Base-by-base conservation (phyloP, 2,113 vertebrate genomes). In the Edolisoma coerulescens region DNA sequence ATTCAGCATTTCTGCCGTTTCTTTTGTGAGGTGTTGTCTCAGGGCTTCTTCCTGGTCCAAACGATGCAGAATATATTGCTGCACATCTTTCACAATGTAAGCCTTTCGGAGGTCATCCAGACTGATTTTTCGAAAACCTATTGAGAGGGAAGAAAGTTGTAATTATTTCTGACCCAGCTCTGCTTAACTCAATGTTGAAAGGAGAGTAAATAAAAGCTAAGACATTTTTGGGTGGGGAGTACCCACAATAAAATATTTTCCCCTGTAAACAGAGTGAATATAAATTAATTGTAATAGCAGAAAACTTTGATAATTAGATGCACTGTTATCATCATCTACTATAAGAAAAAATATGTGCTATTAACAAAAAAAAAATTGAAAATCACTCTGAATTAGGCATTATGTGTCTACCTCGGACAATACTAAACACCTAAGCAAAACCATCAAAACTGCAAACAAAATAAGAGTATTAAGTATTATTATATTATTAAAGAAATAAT, bases 1-100 rank as follows among this genome's bases (percentile, higher is more conserved):
- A 96, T 99, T 99, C 57, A 99, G 97, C 99, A 99, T 99, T 98
- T 99, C 99, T 3, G 99, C 99, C 0, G 99, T 99, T 97, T 99
- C 99, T 97, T 99, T 99, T 44, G 99, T 99, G 70, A 99, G 98
- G 86, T 99, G 99, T 45, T 99, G 99, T 75, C 99, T 98, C 87
- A 99, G 98, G 11, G 99, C 99, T 97, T 99, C 99, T 95, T 99
- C 99, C 94, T 99, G 99, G 95, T 99, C 99, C 91, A 99, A 97
- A 49, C 99, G 98, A 97, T 99, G 99, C 32, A 99, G 98, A 94
- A 99, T 99, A 92, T 99, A 99, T 83, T 99, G 99, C 19, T 99
- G 99, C 22, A 99, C 99, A 53, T 99, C 99, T 96, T 99, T 99
- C 61, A 99, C 99, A 8, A 99, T 99, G 68, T 99, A 99, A 10